Percentiles rank a stretch among this genome's conserved stretches.
phyloP scores from a whole-genome alignment of 1,140 invertebrate genomes.

The Pantala flavescens region DNA sequence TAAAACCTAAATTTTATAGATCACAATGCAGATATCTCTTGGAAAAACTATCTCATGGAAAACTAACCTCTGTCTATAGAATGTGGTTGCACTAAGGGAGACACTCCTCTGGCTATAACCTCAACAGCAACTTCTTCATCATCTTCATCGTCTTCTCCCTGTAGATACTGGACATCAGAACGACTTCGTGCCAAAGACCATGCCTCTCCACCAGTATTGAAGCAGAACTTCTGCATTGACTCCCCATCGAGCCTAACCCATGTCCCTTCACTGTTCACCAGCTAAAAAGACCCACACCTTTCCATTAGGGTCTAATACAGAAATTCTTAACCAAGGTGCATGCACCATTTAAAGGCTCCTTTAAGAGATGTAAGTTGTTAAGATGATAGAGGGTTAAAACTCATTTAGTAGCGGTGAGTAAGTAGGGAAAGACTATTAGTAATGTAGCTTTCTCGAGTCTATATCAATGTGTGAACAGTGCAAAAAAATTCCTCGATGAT shows the following conservation, averaged over 20 bases:
- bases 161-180: constrained; percentile 58
- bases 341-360: not conserved
- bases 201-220: constrained; percentile 53
- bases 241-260: constrained; percentile 58
- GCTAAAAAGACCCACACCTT: constrained; percentile 27
- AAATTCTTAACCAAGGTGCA: not conserved
- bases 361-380: not conserved
- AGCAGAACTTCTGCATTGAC: constrained; percentile 55
- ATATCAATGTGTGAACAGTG: no score
- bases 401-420: no score
- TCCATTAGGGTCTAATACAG: constrained; percentile 2
- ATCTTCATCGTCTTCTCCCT: constrained; percentile 46
- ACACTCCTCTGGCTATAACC: not conserved
- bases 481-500: no score
- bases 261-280: constrained; percentile 49
- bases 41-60: no score
- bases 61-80: not conserved
- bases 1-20: not conserved
- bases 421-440: no score
- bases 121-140: constrained; percentile 41
- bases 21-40: no score
- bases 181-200: constrained; percentile 64
- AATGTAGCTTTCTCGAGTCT: no score
- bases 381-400: no score
- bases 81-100: not conserved